These are phyloP conservation scores for Spinibarbus caldwelli DNA, from an alignment of 2,797 vertebrate species.

Conservation along the genomic window DNA sequence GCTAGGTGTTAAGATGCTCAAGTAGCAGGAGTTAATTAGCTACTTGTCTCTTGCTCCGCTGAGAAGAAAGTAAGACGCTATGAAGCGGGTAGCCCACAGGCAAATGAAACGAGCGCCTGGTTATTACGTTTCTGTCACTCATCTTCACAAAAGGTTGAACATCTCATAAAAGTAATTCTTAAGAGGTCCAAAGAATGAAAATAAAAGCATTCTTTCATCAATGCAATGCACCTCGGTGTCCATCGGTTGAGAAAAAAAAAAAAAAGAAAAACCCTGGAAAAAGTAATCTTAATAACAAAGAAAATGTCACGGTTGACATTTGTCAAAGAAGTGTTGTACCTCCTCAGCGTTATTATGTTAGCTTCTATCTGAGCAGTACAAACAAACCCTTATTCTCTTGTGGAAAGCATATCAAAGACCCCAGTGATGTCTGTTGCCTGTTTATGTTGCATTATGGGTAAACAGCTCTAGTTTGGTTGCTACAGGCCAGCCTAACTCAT, in stretches of 20 bases:
- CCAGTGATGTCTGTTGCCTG: constrained; percentile 24
- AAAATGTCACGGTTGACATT: constrained; percentile 35
- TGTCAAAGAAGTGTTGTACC: constrained; percentile 19
- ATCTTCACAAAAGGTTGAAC: constrained; percentile 72
- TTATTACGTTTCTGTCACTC: constrained; percentile 81
- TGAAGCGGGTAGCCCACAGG: constrained; percentile 74
- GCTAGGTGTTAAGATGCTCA: constrained; percentile 66
- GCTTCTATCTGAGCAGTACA: constrained; percentile 24
- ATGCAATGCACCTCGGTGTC: constrained; percentile 20
- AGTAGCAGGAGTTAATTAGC: constrained; percentile 75
- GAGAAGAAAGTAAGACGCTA: constrained; percentile 70
- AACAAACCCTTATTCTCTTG: constrained; percentile 47
- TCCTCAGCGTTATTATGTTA: constrained; percentile 26
- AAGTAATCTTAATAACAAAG: constrained; percentile 24
- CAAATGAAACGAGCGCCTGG: constrained; percentile 77
- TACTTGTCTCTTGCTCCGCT: constrained; percentile 71
- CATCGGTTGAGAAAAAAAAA: not conserved
- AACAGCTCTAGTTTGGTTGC: constrained; percentile 37
- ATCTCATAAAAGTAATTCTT: constrained; percentile 69
- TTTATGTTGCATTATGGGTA: constrained; percentile 47
- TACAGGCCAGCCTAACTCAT: constrained; percentile 38
- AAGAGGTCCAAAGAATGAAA: constrained; percentile 58
- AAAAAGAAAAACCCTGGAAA: not conserved
- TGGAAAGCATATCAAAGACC: constrained; percentile 29
- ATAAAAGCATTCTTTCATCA: constrained; percentile 23